These are phyloP conservation scores for Heterodera schachtii DNA, from an alignment of 1,140 invertebrate genomes.

Conservation along the genomic window DNA sequence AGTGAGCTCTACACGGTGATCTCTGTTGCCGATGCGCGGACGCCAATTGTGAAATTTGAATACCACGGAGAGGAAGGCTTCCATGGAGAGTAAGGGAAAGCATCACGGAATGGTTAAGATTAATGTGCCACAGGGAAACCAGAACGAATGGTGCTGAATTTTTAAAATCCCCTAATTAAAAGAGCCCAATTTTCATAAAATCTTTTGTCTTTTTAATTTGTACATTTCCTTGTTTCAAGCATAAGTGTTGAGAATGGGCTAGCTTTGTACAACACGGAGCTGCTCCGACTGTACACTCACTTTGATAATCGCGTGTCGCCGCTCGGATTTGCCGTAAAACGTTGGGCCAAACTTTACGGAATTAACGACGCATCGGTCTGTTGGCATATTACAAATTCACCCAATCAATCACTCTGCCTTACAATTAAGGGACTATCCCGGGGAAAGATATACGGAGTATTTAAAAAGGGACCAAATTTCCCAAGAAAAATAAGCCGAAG, in stretches of 20 bases:
- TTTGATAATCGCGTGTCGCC: constrained; percentile 26
- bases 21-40: constrained; percentile 14
- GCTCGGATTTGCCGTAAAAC: constrained; percentile 24
- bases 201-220: too few relatives aligned
- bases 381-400: not conserved
- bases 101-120: too few relatives aligned
- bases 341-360: constrained; percentile 24
- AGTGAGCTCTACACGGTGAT: not conserved
- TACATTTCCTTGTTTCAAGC: not conserved
- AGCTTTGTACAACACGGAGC: constrained; percentile 18
- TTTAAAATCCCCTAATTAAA: too few relatives aligned
- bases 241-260: constrained; percentile 24
- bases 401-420: too few relatives aligned
- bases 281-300: constrained; percentile 10
- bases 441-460: too few relatives aligned
- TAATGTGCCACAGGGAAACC: too few relatives aligned
- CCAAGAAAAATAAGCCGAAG: too few relatives aligned
- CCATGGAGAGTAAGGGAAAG: constrained; percentile 24
- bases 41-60: constrained; percentile 25
- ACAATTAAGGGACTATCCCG: too few relatives aligned
- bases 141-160: too few relatives aligned
- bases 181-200: too few relatives aligned
- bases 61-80: not conserved
- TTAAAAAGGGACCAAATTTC: too few relatives aligned
- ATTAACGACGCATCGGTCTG: constrained; percentile 26